These are phyloP conservation scores for Drosophila pandora DNA, from an alignment of 1,140 invertebrate genomes.

Conservation along the genomic window DNA sequence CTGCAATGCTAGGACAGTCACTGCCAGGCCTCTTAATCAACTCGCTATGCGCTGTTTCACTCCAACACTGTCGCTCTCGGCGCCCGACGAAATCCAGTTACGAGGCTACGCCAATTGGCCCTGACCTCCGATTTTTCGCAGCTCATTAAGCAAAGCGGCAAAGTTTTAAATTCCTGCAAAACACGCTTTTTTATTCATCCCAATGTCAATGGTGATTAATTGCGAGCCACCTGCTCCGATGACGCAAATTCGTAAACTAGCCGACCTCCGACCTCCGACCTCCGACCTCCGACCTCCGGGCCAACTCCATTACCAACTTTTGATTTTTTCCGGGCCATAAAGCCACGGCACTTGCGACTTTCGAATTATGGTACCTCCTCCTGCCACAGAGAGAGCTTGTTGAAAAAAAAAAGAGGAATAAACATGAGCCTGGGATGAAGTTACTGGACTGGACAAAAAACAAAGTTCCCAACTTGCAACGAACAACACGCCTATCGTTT, in stretches of 20 bases:
- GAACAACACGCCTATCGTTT: conserved; percentile 27
- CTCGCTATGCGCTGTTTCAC: neutral
- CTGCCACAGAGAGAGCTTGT: neutral
- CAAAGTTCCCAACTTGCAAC: conserved; percentile 23
- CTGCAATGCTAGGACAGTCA: neutral
- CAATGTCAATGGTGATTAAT: neutral
- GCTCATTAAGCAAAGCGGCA: neutral
- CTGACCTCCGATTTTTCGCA: neutral
- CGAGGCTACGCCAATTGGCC: neutral
- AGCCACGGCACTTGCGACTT: neutral
- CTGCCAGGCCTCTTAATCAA: conserved; percentile 6
- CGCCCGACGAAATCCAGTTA: neutral
- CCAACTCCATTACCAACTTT: neutral
- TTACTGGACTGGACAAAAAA: conserved; percentile 4
- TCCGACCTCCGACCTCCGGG: neutral
- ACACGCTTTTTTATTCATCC: neutral
- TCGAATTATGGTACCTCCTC: neutral
- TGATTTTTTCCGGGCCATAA: neutral
- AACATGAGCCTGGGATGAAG: neutral
- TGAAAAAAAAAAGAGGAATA: neutral
- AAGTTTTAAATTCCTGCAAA: neutral
- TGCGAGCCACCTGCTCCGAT: neutral
- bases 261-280: too few species aligned
- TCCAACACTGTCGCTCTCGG: too few species aligned
- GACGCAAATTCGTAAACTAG: neutral